Conservation (phyloP, 2,888 invertebrate genomes). For the Clunio marinus region DNA sequence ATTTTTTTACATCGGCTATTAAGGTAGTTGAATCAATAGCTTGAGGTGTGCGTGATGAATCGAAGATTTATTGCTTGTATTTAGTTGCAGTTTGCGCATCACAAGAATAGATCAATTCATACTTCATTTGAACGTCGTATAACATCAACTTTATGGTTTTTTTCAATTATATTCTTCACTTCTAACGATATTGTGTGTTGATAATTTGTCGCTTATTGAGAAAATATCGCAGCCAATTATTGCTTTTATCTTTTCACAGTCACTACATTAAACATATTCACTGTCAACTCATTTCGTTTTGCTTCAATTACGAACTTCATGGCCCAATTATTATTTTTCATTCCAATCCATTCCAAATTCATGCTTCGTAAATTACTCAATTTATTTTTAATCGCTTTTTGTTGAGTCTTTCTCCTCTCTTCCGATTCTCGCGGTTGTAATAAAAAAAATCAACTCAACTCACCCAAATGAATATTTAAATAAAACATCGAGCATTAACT, state of each 20-base stretch:
- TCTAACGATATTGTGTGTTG: not conserved
- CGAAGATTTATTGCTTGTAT: no score
- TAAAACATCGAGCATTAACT: not conserved
- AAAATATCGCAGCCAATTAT: not conserved
- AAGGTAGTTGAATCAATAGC: no score
- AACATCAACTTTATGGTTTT: not conserved
- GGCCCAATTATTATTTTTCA: not conserved
- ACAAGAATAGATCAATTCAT: not conserved
- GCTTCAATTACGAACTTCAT: not conserved
- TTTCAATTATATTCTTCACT: not conserved
- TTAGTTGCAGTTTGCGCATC: not conserved
- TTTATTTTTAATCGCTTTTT: slow-evolving; percentile 4
- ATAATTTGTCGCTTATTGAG: not conserved
- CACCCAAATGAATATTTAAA: slow-evolving; percentile 6
- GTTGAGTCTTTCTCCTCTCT: no score
- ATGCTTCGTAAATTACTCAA: slow-evolving; percentile 4
- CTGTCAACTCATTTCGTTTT: not conserved
- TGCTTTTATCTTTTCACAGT: no score
- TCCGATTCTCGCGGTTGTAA: no score
- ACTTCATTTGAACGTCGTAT: not conserved
- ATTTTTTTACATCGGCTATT: no score
- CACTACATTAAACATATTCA: not conserved
- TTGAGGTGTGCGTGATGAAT: no score
- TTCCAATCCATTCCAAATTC: slow-evolving; percentile 13
- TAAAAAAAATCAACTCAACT: not conserved